Evolutionary conservation across 2,888 invertebrate genomes (phyloP).

Genomic region (Luffia ferchaultella): DNA sequence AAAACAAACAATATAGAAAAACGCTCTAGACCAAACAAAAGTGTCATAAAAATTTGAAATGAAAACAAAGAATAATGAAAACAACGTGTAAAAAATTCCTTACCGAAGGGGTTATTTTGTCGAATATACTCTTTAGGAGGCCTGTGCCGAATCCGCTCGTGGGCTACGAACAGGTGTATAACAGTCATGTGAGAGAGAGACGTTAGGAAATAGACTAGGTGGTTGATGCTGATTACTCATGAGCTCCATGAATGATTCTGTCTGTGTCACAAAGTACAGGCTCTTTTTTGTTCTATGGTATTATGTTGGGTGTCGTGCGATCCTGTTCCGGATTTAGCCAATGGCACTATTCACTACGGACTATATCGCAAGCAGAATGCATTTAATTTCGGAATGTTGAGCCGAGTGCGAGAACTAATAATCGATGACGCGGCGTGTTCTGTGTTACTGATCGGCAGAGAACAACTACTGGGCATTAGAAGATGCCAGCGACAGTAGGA

Average conservation of each 20-base stretch:
- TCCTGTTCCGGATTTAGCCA: conserved; percentile 54
- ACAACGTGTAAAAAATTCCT: conserved; percentile 65
- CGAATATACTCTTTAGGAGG: conserved; percentile 69
- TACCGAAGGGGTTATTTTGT: conserved; percentile 69
- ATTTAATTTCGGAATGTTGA: conserved; percentile 58
- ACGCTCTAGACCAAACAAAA: conserved; percentile 40
- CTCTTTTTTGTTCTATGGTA: conserved; percentile 59
- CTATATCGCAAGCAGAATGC: conserved; percentile 65
- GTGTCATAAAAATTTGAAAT: conserved; percentile 25
- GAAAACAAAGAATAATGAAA: conserved; percentile 44
- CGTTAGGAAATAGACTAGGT: conserved; percentile 42
- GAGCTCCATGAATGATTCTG: conserved; percentile 45
- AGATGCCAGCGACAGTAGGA: conserved; percentile 62
- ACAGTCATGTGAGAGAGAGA: conserved; percentile 62
- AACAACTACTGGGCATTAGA: conserved; percentile 49
- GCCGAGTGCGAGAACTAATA: conserved; percentile 58
- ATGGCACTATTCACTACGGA: conserved; percentile 63
- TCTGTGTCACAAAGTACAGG: conserved; percentile 67
- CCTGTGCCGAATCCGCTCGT: conserved; percentile 68
- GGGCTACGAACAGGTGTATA: conserved; percentile 66
- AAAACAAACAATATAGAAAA: conserved; percentile 34
- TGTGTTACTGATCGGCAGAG: conserved; percentile 41
- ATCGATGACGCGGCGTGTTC: conserved; percentile 55
- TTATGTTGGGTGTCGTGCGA: conserved; percentile 57
- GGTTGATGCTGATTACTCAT: conserved; percentile 42